These are phyloP conservation scores for Hapalemur alaotrensis DNA, from an alignment of 2,797 vertebrate genomes.

Conservation along the genomic window DNA sequence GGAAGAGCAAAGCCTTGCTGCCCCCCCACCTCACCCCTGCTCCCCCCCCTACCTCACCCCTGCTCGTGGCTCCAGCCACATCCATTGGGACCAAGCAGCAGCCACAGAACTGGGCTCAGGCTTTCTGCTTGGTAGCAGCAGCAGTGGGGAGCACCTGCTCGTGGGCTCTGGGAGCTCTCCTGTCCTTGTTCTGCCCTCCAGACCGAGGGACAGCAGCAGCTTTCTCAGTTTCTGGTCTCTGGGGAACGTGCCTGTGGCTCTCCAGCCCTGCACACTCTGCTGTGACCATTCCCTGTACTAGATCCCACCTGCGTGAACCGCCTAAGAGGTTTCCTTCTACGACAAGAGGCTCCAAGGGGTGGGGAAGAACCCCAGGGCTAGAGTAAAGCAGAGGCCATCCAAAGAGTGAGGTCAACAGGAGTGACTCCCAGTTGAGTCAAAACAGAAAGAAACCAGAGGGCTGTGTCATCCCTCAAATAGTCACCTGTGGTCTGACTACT, in stretches of 20 bases:
- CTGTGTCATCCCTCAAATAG: neutral
- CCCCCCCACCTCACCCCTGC: neutral
- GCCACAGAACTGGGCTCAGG: neutral
- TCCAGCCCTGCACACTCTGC: neutral
- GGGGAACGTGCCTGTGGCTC: neutral
- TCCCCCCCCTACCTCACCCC: rapidly evolving
- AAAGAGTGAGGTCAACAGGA: neutral
- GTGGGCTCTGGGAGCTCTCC: neutral
- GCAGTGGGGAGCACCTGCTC: neutral
- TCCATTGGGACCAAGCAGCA: neutral
- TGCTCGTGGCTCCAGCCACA: neutral
- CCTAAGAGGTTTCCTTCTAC: neutral
- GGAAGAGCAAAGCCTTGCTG: too few relatives aligned
- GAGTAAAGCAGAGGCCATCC: neutral
- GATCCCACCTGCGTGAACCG: neutral
- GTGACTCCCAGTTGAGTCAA: neutral
- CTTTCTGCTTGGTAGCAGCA: neutral
- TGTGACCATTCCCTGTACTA: neutral
- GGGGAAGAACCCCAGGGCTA: neutral
- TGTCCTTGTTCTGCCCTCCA: neutral
- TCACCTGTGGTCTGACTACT: neutral
- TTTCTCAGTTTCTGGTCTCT: neutral
- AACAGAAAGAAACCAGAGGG: neutral
- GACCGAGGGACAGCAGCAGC: rapidly evolving
- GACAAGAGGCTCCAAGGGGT: neutral